phyloP scores from a whole-genome alignment of 1,140 invertebrate species.

The Chymomyza costata region DNA sequence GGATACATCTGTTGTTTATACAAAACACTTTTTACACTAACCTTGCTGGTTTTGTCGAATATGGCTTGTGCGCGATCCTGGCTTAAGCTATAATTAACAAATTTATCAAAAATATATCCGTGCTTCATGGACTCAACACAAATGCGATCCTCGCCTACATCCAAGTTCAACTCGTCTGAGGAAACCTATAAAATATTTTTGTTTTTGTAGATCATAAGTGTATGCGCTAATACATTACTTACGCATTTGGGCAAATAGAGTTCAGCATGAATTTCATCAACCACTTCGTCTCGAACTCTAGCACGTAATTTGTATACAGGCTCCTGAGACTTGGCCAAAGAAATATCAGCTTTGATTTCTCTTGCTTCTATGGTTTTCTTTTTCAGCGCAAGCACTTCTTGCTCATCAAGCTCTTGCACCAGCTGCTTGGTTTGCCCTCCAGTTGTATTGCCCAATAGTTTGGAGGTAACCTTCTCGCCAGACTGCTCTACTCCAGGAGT shows the following conservation, averaged over 20 bases:
- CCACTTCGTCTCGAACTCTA: constrained; percentile 57
- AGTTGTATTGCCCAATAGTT: neutral
- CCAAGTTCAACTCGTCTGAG: constrained; percentile 79
- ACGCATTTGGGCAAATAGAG: constrained; percentile 76
- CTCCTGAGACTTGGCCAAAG: constrained; percentile 20
- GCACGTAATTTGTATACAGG: constrained; percentile 75
- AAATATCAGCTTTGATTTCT: constrained; percentile 36
- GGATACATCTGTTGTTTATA: neutral
- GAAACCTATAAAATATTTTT: constrained; percentile 76
- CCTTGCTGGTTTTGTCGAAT: constrained; percentile 78
- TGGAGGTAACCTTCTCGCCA: constrained; percentile 44
- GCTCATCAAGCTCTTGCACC: constrained; percentile 69
- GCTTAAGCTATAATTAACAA: constrained; percentile 80
- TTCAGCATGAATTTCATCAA: constrained; percentile 74
- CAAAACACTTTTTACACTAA: constrained; percentile 17
- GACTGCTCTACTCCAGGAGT: too few relatives aligned
- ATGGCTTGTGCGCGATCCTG: constrained; percentile 78
- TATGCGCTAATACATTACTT: constrained; percentile 25
- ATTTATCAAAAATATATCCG: constrained; percentile 81
- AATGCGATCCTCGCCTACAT: constrained; percentile 84
- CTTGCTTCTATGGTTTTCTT: too few relatives aligned
- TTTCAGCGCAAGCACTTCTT: constrained; percentile 32
- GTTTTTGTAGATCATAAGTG: neutral
- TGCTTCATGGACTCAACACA: constrained; percentile 79
- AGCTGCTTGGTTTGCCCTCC: constrained; percentile 8